Conservation (phyloP, 2,113 vertebrate genomes). For the Halcyon senegalensis region DNA sequence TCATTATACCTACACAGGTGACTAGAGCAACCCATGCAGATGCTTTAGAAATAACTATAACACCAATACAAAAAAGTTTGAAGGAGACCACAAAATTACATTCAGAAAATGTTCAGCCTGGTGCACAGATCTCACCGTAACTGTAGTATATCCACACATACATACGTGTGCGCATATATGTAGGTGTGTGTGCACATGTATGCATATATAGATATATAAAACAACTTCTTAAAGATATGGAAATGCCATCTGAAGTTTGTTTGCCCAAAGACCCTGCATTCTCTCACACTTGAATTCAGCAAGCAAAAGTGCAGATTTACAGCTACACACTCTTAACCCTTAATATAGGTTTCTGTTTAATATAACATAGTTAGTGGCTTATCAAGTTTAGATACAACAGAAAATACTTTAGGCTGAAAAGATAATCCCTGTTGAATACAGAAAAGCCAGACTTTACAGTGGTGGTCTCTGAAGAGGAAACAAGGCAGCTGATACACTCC, state of each 20-base stretch:
- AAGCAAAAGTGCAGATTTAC: rapidly evolving
- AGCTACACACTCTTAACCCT: not conserved
- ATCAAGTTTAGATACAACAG: not conserved
- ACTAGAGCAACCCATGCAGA: not conserved
- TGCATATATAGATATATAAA: not conserved
- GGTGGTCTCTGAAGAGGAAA: not conserved
- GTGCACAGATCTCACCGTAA: not conserved
- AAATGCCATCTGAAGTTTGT: not conserved
- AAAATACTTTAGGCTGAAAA: not conserved
- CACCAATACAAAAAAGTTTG: not conserved
- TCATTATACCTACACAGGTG: not conserved
- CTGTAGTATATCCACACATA: not conserved
- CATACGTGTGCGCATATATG: rapidly evolving
- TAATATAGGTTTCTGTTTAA: not conserved
- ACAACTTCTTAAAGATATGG: not conserved
- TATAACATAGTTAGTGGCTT: not conserved
- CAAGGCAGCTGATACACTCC: not conserved
- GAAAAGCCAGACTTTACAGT: not conserved
- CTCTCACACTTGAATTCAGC: not conserved
- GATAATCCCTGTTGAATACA: not conserved
- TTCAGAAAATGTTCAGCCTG: not conserved
- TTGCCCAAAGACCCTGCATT: not conserved
- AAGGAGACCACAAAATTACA: not conserved
- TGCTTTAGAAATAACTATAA: not conserved
- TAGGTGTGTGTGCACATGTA: too few relatives aligned